phyloP scores from a whole-genome alignment of 2,888 invertebrate genomes.

The Frankliniella fusca region DNA sequence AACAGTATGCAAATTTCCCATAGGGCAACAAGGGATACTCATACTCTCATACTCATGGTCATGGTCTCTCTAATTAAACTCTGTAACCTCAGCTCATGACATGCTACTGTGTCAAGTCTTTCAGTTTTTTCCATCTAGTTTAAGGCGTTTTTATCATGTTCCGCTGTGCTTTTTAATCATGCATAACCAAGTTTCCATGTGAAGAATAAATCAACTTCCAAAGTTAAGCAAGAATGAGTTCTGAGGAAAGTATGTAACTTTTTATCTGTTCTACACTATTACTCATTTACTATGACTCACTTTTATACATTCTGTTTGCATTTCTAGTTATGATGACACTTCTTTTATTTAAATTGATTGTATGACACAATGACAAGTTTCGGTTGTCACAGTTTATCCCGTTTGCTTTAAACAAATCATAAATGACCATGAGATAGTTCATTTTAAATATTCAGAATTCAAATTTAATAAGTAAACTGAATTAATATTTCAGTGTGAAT shows the following conservation, averaged over 20 bases:
- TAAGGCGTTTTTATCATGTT: too few relatives aligned
- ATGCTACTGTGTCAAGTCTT: neutral
- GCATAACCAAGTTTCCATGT: neutral
- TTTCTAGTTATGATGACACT: too few relatives aligned
- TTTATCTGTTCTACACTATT: neutral
- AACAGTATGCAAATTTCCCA: constrained; percentile 22
- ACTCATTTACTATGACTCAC: neutral
- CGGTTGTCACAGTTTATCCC: too few relatives aligned
- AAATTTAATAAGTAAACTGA: too few relatives aligned
- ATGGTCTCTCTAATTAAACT: constrained; percentile 17
- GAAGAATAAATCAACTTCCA: neutral
- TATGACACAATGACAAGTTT: too few relatives aligned
- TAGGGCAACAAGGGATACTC: constrained; percentile 15
- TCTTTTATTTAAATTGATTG: too few relatives aligned
- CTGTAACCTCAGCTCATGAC: constrained; percentile 22
- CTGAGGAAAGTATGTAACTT: constrained; percentile 1
- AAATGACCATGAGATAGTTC: too few relatives aligned
- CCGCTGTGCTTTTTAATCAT: too few relatives aligned
- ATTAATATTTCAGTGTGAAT: too few relatives aligned
- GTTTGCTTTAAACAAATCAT: too few relatives aligned
- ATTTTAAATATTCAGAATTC: too few relatives aligned
- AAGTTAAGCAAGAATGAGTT: neutral
- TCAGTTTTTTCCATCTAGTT: neutral
- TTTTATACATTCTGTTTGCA: neutral
- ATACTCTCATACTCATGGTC: constrained; percentile 26